Evolutionary conservation across 2,113 vertebrate genomes (phyloP), one percentile per base, ranked within the genome.

Genomic region (Albula goreensis): DNA sequence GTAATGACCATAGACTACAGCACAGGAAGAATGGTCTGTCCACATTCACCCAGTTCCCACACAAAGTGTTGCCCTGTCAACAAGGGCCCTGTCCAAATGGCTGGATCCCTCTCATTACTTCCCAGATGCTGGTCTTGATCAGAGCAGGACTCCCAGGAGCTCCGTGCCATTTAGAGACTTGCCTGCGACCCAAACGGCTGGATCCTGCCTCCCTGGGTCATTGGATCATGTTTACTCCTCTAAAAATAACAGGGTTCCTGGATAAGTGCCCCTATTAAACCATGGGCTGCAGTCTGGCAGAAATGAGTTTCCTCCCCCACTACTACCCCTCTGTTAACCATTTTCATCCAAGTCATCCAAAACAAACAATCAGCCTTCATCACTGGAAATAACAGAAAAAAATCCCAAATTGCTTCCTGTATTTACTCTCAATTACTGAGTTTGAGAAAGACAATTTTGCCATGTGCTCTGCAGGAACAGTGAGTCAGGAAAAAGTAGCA

Each of bases 211-310:
- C 51, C 60, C 13, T 19, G 7, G 2, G 63, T 82, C 80, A 82
- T 13, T 31, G 50, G 85, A 86, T 82, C 25, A 83, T 52, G 70
- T 17, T 12, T 53, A 8, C n/a, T 60, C n/a, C 48, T 52, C 53
- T 63, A 79, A 87, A 41, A 87, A 87, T 13, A 83, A 13, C 52
- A 7, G 50, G 48, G n/a, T n/a, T 74, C 56, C 19, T 12, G 77
- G 50, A 85, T 78, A 77, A 53, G 49, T 25, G 70, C 63, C 48
- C 8, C 19, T 57, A 8, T 50, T 79, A 49, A 83, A 63, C 50
- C n/a, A 78, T 78, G 81, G 22, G 57, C 77, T n/a, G 50, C 41
- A 78, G 50, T 50, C 52, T 85, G 13, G 9, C 41, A 10, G 7
- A 53, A 85, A 79, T 49, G 51, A 52, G 50, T 52, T 52, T 82